Evolutionary conservation across 2,797 vertebrate species (phyloP), one percentile per base, ranked within the genome.

Genomic region (Discoglossus pictus): DNA sequence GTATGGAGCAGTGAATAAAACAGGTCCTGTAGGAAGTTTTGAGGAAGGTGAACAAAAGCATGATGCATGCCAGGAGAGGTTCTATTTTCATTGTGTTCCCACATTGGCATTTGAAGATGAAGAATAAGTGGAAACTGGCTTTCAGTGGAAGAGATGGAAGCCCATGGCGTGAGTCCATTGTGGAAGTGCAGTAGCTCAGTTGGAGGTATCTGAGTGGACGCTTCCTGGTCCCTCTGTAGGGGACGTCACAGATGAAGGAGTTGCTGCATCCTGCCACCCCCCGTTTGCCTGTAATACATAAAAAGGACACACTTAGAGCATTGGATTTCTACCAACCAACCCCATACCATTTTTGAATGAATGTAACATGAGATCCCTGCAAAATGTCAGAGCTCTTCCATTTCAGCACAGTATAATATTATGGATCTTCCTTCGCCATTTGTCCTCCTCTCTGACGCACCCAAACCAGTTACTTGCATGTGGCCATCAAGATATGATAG

Each of bases 221-320:
- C 97, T 99, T 87, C 95, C 95, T 73, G 97, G 97, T 89, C 96
- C 97, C 97, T 99, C 97, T 93, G 96, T 99, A 78, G 97, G 96
- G 79, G 96, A 99, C 84, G 97, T 99, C 91, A 99, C 94, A 78
- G 97, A 98, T 68, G 97, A 98, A 75, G 96, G 97, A 87, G 97
- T 98, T 65, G 95, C 93, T 79, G 94, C 94, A 78, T 97, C 97
- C 88, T 97, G 96, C 96, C 97, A 99, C 85, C 95, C 95, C 79
- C 97, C 96, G 83, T 98, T 96, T 88, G 93, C 90, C 93, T 96
- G 82, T 1, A 43, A 84, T 47, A 78, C 55, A 81, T 64, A 82
- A 73, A 84, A 42, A 62, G 76, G 61, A 42, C n/a, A n/a, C n/a
- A n/a, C n/a, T n/a, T n/a, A n/a, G n/a, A n/a, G n/a, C n/a, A n/a